Evolutionary conservation across 2,113 vertebrate genomes (phyloP).

Genomic region (Nipponia nippon): DNA sequence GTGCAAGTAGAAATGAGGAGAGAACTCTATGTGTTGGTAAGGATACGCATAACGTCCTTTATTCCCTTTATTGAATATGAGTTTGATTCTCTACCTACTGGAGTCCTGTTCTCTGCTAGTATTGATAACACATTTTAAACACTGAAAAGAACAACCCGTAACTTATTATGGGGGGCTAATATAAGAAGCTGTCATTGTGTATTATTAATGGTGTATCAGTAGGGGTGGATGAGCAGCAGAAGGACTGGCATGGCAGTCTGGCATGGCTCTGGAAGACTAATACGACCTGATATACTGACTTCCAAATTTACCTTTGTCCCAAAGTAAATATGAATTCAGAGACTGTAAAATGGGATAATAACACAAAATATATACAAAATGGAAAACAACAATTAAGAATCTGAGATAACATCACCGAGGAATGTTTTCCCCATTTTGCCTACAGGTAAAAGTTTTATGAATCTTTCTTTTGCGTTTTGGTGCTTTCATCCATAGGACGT

Average conservation of each 20-base stretch:
- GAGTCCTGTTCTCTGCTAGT: not conserved
- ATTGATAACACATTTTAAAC: not conserved
- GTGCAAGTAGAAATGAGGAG: not conserved
- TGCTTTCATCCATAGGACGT: not conserved
- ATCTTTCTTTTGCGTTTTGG: not conserved
- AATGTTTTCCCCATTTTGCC: not conserved
- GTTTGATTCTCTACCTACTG: not conserved
- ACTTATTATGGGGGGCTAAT: too few relatives aligned
- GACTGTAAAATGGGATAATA: not conserved
- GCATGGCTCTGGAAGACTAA: not conserved
- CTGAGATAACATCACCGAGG: not conserved
- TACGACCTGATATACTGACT: not conserved
- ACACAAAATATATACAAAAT: not conserved
- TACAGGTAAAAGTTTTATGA: not conserved
- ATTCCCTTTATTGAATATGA: not conserved
- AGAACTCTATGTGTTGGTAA: not conserved
- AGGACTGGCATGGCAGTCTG: too few relatives aligned
- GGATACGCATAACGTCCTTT: not conserved
- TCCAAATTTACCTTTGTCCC: not conserved
- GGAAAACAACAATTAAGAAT: not conserved
- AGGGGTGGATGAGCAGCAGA: not conserved
- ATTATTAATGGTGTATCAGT: not conserved
- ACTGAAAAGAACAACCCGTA: fast-evolving
- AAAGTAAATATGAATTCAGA: not conserved
- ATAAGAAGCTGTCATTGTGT: not conserved